Percentiles rank a stretch among this genome's conserved stretches.
Evolutionary conservation across 2,888 invertebrate species (phyloP).

Genomic region (Eupeodes latifasciatus): DNA sequence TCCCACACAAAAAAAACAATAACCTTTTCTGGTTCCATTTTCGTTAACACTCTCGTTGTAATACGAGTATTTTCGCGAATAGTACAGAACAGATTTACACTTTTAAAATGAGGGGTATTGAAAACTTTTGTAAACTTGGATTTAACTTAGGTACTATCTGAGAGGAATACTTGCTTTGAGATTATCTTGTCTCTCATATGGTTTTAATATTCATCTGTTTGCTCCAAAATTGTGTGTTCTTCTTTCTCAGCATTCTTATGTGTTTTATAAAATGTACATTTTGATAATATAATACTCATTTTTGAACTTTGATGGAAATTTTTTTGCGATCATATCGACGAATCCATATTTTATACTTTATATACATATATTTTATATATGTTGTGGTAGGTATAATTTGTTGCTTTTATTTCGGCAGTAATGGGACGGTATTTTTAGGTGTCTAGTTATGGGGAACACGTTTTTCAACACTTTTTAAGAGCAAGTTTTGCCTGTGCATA

Average conservation of each 20-base stretch:
- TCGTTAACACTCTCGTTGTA: slow-evolving; percentile 29
- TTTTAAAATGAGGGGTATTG: slow-evolving; percentile 35
- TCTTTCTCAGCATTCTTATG: slow-evolving; percentile 17
- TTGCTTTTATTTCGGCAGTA: slow-evolving; percentile 65
- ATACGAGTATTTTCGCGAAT: slow-evolving; percentile 38
- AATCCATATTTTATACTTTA: slow-evolving; percentile 31
- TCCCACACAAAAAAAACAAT: slow-evolving; percentile 26
- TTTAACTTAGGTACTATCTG: neutral
- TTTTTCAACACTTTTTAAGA: neutral
- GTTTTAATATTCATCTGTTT: slow-evolving; percentile 13
- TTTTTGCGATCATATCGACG: slow-evolving; percentile 26
- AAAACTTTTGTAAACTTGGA: slow-evolving; percentile 22
- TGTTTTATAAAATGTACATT: slow-evolving; percentile 30
- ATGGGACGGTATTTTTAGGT: too few relatives aligned
- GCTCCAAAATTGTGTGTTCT: slow-evolving; percentile 25
- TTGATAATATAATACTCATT: slow-evolving; percentile 44
- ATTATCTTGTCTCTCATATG: neutral
- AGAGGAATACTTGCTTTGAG: neutral
- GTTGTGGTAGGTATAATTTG: slow-evolving; percentile 60
- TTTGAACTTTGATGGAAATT: slow-evolving; percentile 51
- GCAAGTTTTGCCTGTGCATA: neutral
- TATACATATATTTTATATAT: too few relatives aligned
- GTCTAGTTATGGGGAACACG: neutral
- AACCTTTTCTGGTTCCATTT: slow-evolving; percentile 31
- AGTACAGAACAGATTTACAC: slow-evolving; percentile 1